Evolutionary conservation across 2,888 invertebrate genomes (phyloP).

Genomic region (Aleiodes leptofemur): DNA sequence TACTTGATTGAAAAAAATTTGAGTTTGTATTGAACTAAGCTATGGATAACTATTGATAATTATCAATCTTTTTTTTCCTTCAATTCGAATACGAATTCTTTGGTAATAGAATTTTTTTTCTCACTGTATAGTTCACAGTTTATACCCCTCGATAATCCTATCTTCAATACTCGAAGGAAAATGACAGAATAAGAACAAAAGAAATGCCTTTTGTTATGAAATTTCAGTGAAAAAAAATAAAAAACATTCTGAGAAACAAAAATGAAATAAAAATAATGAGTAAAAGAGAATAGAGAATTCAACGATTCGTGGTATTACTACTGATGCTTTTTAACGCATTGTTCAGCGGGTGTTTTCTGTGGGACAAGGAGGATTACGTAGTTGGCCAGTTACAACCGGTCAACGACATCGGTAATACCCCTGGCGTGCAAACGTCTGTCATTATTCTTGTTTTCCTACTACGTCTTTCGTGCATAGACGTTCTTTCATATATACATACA

Average conservation of each 20-base stretch:
- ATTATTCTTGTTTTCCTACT: constrained; percentile 31
- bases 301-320: constrained; percentile 8
- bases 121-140: no score
- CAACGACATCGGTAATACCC: constrained; percentile 36
- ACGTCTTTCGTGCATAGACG: constrained; percentile 25
- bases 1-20: no score
- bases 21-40: no score
- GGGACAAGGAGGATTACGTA: constrained; percentile 32
- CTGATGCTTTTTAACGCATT: constrained; percentile 16
- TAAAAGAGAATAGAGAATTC: constrained; percentile 13
- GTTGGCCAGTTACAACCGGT: constrained; percentile 21
- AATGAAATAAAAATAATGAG: not conserved
- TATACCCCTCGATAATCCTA: no score
- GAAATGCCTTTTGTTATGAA: no score
- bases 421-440: constrained; percentile 32
- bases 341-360: constrained; percentile 25
- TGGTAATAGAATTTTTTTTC: no score
- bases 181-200: no score
- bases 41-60: no score
- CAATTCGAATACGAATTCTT: no score
- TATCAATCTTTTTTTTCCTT: no score
- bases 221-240: no score
- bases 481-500: constrained; percentile 9
- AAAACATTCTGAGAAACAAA: not conserved
- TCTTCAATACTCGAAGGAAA: no score